Evolutionary conservation across 2,888 invertebrate genomes (phyloP), one percentile per base, ranked within the genome.

Genomic region (Pecten maximus): DNA sequence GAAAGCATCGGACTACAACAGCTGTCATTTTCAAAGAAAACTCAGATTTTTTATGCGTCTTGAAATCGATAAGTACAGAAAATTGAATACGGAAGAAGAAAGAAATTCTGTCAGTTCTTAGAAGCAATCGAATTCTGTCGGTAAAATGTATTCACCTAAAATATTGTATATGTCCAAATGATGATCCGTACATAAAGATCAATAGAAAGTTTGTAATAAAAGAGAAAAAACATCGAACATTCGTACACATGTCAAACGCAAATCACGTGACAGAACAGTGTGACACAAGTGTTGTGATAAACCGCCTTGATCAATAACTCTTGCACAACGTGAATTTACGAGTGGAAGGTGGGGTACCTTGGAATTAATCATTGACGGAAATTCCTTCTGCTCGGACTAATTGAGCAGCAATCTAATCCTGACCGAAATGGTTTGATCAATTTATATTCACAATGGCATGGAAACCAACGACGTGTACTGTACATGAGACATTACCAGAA

Each of bases 21-120:
- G 74, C 74, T 74, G 74, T 74, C 74, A 74, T 35, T 74, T 74
- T 74, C 74, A 74, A 74, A 74, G 74, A 35, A 74, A 74, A 74
- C 74, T 74, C 74, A 74, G 74, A 74, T 74, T 74, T 74, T 74
- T 74, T 74, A 74, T 74, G 28, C 35, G 74, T 35, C 74, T 74
- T 74, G 74, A 74, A 74, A 74, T 74, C 74, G 28, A 74, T 74
- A 74, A 74, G 74, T 74, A 74, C 74, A 74, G 74, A 74, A 35
- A 74, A 74, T 74, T 74, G 28, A 74, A 35, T 74, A 74, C 35
- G 74, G 74, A 12, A 74, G 74, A 74, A 74, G 74, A 74, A 74
- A 74, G 74, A 35, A 74, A 74, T 28, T 28, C 74, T 74, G 74
- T 10, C 35, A 74, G 74, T 35, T 74, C 35, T 74, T 74, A 35